A percentile compares a stretch with the other conserved stretches of the same genome.
phyloP scores from a whole-genome alignment of 1,140 invertebrate species.

The Pogonus chalceus region DNA sequence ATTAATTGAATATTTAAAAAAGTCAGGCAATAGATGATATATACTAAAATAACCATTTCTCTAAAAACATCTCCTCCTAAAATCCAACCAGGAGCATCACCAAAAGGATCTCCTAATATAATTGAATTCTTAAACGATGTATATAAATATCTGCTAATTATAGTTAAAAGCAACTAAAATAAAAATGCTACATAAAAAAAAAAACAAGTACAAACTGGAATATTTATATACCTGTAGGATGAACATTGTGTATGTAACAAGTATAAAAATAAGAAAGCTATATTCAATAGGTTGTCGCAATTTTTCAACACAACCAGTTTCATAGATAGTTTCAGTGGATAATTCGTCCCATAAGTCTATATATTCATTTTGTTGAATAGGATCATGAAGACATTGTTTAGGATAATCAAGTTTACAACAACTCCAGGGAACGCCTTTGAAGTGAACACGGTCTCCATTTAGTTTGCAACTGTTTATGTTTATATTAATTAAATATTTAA shows the following conservation, averaged over 20 bases:
- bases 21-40: no score
- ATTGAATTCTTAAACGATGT: conserved; percentile 31
- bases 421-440: conserved; percentile 29
- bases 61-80: conserved; percentile 22
- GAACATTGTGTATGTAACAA: conserved; percentile 11
- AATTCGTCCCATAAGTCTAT: conserved; percentile 28
- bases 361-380: conserved; percentile 28
- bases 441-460: conserved; percentile 13
- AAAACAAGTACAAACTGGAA: neutral
- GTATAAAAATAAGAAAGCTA: conserved; percentile 13
- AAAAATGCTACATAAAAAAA: neutral
- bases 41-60: no score
- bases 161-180: conserved; percentile 13
- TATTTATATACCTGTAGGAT: conserved; percentile 11
- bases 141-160: conserved; percentile 27
- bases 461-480: conserved; percentile 14
- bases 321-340: conserved; percentile 25
- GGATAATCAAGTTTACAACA: conserved; percentile 31
- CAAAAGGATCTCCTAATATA: conserved; percentile 23
- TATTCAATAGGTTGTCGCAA: conserved; percentile 24
- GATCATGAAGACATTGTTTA: conserved; percentile 33
- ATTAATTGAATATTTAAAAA: no score
- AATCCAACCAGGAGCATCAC: conserved; percentile 30
- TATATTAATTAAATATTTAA: neutral
- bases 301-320: conserved; percentile 26